A percentile compares a stretch with the other conserved stretches of the same genome.
Evolutionary conservation across 1,140 invertebrate genomes (phyloP).

Genomic region (Chymomyza costata): DNA sequence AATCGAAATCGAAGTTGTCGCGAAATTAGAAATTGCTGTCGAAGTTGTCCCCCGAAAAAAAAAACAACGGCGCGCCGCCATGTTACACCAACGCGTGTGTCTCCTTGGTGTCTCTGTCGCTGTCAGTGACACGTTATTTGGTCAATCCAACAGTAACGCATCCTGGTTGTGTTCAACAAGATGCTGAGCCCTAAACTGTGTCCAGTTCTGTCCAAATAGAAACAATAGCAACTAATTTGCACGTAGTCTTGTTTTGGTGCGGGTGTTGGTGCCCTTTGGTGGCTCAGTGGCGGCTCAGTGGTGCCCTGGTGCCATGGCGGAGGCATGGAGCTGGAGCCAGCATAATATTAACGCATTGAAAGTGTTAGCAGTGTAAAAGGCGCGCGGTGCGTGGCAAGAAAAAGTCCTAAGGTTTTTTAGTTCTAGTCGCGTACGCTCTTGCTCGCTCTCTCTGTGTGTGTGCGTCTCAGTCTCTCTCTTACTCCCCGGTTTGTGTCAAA

Average conservation of each 20-base stretch:
- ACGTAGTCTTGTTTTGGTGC: no score
- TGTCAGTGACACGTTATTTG: conserved; percentile 40
- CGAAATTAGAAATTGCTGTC: conserved; percentile 27
- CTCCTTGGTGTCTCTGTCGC: conserved; percentile 6
- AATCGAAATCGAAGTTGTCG: conserved; percentile 44
- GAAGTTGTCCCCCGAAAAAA: conserved; percentile 1
- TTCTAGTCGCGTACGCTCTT: conserved; percentile 34
- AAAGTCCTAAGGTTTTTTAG: conserved; percentile 53
- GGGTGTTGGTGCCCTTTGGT: no score
- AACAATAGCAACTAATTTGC: conserved; percentile 1
- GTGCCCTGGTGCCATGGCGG: conserved; percentile 15
- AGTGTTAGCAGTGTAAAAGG: conserved; percentile 36
- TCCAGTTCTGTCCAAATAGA: neutral
- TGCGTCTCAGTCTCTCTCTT: conserved; percentile 22
- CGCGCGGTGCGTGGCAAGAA: conserved; percentile 47
- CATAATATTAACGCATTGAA: conserved; percentile 34
- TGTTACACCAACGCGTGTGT: conserved; percentile 7
- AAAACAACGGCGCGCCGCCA: conserved; percentile 4
- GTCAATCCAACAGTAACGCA: conserved; percentile 18
- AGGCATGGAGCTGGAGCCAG: conserved; percentile 25
- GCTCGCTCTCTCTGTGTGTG: conserved; percentile 11
- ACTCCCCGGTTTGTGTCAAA: conserved; percentile 19
- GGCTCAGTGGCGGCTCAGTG: neutral
- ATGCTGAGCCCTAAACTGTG: conserved; percentile 16
- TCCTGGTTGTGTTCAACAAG: conserved; percentile 17